These are phyloP conservation scores for Lathamus discolor DNA, from an alignment of 2,113 vertebrate genomes.

Conservation along the genomic window DNA sequence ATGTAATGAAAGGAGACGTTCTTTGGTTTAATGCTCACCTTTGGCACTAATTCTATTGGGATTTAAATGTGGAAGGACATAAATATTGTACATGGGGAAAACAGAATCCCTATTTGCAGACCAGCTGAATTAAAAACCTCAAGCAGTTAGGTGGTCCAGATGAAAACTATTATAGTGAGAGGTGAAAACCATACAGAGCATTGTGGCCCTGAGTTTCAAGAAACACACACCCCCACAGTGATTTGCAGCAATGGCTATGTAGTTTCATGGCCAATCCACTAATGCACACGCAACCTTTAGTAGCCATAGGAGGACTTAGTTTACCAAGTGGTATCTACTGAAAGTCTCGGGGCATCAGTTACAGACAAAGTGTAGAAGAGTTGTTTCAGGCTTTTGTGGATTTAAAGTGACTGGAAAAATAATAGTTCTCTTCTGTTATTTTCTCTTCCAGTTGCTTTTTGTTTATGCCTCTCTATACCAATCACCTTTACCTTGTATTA, in stretches of 20 bases:
- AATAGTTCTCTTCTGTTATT: neutral
- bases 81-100: neutral
- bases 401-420: neutral
- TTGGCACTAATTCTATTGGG: conserved; percentile 22
- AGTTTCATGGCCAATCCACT: neutral
- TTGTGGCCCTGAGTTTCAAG: neutral
- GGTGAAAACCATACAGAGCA: neutral
- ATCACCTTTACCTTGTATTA: neutral
- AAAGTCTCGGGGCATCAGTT: neutral
- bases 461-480: neutral
- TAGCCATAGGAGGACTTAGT: neutral
- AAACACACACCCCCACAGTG: neutral
- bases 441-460: neutral
- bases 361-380: neutral
- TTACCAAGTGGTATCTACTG: neutral
- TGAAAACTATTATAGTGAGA: conserved; percentile 11
- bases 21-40: conserved; percentile 32
- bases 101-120: neutral
- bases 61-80: neutral
- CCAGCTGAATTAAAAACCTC: neutral
- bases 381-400: neutral
- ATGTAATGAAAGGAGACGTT: conserved; percentile 23
- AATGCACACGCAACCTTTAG: neutral
- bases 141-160: conserved; percentile 29
- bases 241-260: neutral